Base-by-base conservation (phyloP, 2,797 vertebrate genomes). In the Esox lucius region DNA sequence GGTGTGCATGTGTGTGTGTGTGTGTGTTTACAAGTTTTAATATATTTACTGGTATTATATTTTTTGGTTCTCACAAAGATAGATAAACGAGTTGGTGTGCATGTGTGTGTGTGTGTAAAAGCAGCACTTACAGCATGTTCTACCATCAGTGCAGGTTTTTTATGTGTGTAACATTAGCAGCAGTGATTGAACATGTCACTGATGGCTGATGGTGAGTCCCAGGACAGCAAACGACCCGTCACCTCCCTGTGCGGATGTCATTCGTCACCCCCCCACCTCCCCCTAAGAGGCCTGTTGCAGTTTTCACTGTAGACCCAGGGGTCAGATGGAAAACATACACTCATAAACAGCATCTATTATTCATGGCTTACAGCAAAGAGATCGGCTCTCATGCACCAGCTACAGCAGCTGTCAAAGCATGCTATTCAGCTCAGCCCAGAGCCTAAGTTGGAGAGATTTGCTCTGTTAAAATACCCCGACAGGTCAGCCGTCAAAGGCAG, bases 281-380 rank as follows among this genome's bases (percentile, higher is more conserved):
- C 84, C 88, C 88, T 90, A 90, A 90, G 91, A 92, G 89, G 87
- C 84, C 84, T 80, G 79, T 89, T 88, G 80, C 83, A 89, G 87
- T 92, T 93, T 91, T 90, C 78, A 78, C 86, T 88, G 89, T 80
- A 91, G 93, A 92, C 94, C 93, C 94, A 92, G 90, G 94, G 94
- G 94, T 94, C 93, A 94, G 93, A 93, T 94, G 92, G 94, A 94
- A 94, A 94, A 93, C 92, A 90, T 92, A 93, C 92, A 93, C 93
- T 94, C 93, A 94, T 94, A 94, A 95, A 95, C 93, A 94, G 90
- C 92, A 94, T 95, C 87, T 94, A 95, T 95, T 94, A 94, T 95
- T 95, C 90, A 95, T 92, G 87, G 78, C 76, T 80, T 83, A 84
- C 87, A 90, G 89, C 90, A 90, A 85, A 75, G 85, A 66, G 88